These are phyloP conservation scores for Pelusios castaneus DNA, from an alignment of 2,113 vertebrate species.

Conservation along the genomic window DNA sequence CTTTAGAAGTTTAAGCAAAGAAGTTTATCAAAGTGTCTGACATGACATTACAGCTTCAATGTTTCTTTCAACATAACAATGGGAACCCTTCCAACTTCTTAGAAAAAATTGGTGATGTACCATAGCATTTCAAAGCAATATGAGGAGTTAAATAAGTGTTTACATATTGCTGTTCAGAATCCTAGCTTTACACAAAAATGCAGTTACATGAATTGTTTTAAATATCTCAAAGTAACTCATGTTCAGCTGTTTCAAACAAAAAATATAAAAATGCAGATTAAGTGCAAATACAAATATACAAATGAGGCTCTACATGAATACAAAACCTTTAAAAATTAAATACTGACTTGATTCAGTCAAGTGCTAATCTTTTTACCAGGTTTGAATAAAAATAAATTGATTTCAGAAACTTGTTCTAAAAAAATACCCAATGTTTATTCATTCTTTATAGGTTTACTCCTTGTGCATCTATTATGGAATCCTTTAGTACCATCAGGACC, in stretches of 20 bases:
- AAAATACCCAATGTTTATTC: neutral
- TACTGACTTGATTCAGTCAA: conserved; percentile 68
- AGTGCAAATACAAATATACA: conserved; percentile 47
- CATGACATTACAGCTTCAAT: neutral
- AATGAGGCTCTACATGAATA: conserved; percentile 50
- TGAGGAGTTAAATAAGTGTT: neutral
- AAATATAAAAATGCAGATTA: neutral
- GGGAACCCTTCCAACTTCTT: neutral
- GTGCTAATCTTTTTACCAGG: conserved; percentile 10
- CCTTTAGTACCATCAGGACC: conserved; percentile 94
- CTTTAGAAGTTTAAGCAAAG: conserved; percentile 5
- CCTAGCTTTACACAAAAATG: neutral
- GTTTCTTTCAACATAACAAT: neutral
- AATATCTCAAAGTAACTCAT: neutral
- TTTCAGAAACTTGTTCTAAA: neutral
- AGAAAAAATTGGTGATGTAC: neutral
- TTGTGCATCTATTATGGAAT: conserved; percentile 84
- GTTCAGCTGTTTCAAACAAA: neutral
- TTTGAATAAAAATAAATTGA: neutral
- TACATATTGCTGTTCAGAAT: neutral
- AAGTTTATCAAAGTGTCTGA: neutral
- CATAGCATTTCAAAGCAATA: neutral
- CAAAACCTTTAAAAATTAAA: conserved; percentile 66
- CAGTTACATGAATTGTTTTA: neutral
- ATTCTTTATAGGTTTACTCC: conserved; percentile 68